Percentiles rank a stretch among this genome's conserved stretches.
phyloP scores from a whole-genome alignment of 2,797 vertebrate genomes.

The Geotrypetes seraphini region DNA sequence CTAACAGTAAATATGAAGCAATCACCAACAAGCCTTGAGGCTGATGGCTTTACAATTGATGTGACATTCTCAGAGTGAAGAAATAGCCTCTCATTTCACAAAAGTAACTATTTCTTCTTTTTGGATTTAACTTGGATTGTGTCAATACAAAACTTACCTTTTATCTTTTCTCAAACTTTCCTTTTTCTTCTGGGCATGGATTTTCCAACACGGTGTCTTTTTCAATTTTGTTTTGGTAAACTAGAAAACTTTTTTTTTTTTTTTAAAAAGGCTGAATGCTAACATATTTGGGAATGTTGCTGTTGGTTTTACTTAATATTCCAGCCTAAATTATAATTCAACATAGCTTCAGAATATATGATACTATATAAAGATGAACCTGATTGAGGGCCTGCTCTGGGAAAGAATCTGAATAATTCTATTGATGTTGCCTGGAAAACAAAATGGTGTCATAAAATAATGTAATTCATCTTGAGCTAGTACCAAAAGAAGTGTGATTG shows the following conservation, averaged over 20 bases:
- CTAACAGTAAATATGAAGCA: constrained; percentile 92
- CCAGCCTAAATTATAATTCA: constrained; percentile 31
- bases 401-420: constrained; percentile 28
- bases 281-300: constrained; percentile 33
- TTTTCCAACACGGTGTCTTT: constrained; percentile 15
- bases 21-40: constrained; percentile 92
- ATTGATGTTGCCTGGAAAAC: no score
- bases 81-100: constrained; percentile 86
- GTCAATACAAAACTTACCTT: constrained; percentile 56
- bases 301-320: constrained; percentile 39
- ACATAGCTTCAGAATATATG: constrained; percentile 34
- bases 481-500: no score
- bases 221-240: no score
- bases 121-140: constrained; percentile 71
- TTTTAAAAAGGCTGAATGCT: constrained; percentile 31
- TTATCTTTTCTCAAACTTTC: constrained; percentile 36
- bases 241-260: no score
- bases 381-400: constrained; percentile 22
- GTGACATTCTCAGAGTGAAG: constrained; percentile 95
- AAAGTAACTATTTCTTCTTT: constrained; percentile 77
- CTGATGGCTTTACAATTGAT: constrained; percentile 99
- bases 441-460: no score
- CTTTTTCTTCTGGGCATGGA: constrained; percentile 25
- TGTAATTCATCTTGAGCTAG: no score
- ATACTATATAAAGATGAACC: constrained; percentile 13